Percentiles rank a stretch among this genome's conserved stretches.
phyloP scores from a whole-genome alignment of 2,113 vertebrate species.

The Phalacrocorax carbo region DNA sequence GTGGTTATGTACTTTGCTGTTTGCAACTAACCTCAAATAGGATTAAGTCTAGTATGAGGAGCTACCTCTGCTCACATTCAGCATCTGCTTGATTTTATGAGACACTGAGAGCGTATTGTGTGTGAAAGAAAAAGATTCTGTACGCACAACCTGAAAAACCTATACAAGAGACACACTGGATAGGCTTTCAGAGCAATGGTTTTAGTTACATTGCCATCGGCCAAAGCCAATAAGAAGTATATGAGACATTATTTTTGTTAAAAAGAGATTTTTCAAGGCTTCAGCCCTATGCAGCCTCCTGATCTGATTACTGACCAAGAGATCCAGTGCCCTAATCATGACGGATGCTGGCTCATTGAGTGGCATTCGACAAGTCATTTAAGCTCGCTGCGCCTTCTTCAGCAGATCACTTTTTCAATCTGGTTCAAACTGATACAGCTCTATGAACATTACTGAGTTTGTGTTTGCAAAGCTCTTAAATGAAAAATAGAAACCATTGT shows the following conservation, averaged over 20 bases:
- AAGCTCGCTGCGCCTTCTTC: neutral
- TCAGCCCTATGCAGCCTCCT: neutral
- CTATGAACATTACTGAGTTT: neutral
- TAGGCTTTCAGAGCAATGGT: neutral
- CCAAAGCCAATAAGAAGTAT: neutral
- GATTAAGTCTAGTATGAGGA: neutral
- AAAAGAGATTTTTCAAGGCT: neutral
- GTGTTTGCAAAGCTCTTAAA: neutral
- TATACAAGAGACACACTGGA: neutral
- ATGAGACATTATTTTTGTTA: neutral
- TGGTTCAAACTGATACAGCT: neutral
- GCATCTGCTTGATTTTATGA: neutral
- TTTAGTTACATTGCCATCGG: neutral
- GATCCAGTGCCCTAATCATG: neutral
- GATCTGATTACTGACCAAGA: neutral
- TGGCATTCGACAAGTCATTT: neutral
- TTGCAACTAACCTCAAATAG: neutral
- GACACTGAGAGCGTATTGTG: neutral
- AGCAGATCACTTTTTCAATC: neutral
- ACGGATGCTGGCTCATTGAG: neutral
- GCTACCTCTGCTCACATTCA: neutral
- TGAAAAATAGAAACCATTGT: slow-evolving; percentile 22
- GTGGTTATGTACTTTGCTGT: neutral
- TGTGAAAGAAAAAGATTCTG: neutral
- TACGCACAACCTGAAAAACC: neutral